Evolutionary conservation across 2,888 invertebrate species (phyloP), one percentile per base, ranked within the genome.

Genomic region (Aleiodes testaceus): DNA sequence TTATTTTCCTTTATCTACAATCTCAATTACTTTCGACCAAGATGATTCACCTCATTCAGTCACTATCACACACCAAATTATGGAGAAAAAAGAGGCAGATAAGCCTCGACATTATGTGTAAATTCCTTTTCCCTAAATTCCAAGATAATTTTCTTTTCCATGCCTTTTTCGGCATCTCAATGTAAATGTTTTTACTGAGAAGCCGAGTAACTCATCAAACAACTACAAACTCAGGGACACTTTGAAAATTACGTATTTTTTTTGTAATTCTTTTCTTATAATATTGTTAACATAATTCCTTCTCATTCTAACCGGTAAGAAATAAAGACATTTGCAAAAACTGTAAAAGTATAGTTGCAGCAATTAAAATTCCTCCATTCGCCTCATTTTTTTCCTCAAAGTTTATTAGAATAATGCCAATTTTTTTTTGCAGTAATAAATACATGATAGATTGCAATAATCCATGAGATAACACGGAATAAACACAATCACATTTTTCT

Each of bases 291-390:
- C 36, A 14, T 47, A 47, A 20, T 12, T 47, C 30, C 22, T 18
- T 14, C 14, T 6, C 44, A 11, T 66, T 20, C 16, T 26, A 53
- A 66, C 20, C 11, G 66, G 55, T 66, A 66, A 66, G 66, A 26
- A 26, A 66, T 66, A 45, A 55, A 47, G 22, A n/a, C 26, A 64
- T 44, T 64, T 22, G 22, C 11, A 45, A 53, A 42, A 42, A 11
- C 3, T 66, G 44, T 20, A 18, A 4, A 36, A 14, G 6, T 47
- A 20, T 12, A 66, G 18, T 64, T 11, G 50, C 20, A 52, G 9
- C 22, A 20, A 22, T 52, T 52, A 12, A 2, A 52, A 12, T 18
- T 52, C 12, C 14, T 11, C 52, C 20, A 45, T 44, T 42, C 36
- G 6, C 5, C 36, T 36, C 12, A 12, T 49, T 49, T 20, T 53